phyloP scores from a whole-genome alignment of 2,888 invertebrate genomes.

The Aspidapion aeneum region DNA sequence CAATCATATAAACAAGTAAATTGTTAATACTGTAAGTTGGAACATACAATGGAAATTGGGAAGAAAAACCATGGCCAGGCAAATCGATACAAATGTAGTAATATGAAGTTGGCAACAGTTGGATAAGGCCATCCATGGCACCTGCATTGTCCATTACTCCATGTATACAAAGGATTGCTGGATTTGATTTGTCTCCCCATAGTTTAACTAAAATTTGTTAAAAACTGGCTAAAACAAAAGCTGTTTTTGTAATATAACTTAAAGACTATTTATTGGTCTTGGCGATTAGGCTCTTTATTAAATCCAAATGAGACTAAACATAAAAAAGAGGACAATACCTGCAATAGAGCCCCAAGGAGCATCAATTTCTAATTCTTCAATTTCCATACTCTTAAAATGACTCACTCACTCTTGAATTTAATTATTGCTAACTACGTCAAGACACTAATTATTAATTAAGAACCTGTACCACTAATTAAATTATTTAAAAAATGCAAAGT shows the following conservation, averaged over 20 bases:
- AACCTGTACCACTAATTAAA: too few species aligned
- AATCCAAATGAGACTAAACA: neutral
- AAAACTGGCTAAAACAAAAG: too few species aligned
- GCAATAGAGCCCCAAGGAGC: constrained; percentile 36
- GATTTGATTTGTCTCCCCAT: constrained; percentile 56
- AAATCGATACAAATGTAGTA: constrained; percentile 53
- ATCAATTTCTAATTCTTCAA: constrained; percentile 26
- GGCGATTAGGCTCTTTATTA: neutral
- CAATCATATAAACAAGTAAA: constrained; percentile 40
- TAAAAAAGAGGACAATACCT: constrained; percentile 20
- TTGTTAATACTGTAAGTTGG: constrained; percentile 47
- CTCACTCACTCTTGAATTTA: too few species aligned
- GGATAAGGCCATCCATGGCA: constrained; percentile 55
- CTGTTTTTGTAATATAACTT: neutral
- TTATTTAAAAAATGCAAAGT: too few species aligned
- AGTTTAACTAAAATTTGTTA: constrained; percentile 53
- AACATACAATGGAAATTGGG: constrained; percentile 48
- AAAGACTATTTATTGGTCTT: neutral
- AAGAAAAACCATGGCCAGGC: constrained; percentile 60
- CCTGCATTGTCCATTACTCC: constrained; percentile 59
- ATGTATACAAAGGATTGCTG: constrained; percentile 57
- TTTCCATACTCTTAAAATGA: constrained; percentile 25
- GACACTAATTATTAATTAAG: too few species aligned
- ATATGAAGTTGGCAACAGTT: constrained; percentile 49
- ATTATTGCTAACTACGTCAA: too few species aligned